Percentiles rank a stretch among this genome's conserved stretches.
These are phyloP conservation scores for Ailuropoda melanoleuca DNA, from an alignment of 2,113 vertebrate species.

Conservation along the genomic window DNA sequence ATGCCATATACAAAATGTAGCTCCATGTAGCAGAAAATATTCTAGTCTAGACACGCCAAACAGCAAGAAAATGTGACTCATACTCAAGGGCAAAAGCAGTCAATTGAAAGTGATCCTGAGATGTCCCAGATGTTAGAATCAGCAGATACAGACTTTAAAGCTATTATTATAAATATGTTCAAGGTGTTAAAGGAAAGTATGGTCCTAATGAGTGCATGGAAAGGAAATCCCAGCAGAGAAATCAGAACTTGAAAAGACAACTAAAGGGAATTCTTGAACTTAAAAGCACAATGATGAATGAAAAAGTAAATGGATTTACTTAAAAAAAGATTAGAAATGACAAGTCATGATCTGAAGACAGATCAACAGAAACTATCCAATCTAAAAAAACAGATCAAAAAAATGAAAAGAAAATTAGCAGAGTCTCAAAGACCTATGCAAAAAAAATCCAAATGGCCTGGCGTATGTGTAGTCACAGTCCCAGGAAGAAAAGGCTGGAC, in stretches of 20 bases:
- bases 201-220: not conserved
- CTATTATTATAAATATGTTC: too few species aligned
- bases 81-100: not conserved
- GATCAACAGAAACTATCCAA: not conserved
- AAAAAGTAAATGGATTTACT: not conserved
- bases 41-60: not conserved
- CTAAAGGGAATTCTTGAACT: not conserved
- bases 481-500: not conserved
- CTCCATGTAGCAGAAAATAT: not conserved
- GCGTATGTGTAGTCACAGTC: not conserved
- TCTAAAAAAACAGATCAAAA: not conserved
- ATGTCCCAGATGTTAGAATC: not conserved
- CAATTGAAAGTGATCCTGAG: not conserved
- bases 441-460: not conserved
- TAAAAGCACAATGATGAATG: not conserved
- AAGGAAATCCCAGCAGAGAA: not conserved
- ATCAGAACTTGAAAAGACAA: not conserved
- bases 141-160: not conserved
- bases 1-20: not conserved
- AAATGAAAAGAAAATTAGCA: not conserved
- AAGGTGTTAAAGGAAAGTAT: not conserved
- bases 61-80: not conserved
- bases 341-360: not conserved
- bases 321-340: not conserved
- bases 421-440: not conserved